phyloP scores from a whole-genome alignment of 2,888 invertebrate genomes.

The Branchellion lobata region DNA sequence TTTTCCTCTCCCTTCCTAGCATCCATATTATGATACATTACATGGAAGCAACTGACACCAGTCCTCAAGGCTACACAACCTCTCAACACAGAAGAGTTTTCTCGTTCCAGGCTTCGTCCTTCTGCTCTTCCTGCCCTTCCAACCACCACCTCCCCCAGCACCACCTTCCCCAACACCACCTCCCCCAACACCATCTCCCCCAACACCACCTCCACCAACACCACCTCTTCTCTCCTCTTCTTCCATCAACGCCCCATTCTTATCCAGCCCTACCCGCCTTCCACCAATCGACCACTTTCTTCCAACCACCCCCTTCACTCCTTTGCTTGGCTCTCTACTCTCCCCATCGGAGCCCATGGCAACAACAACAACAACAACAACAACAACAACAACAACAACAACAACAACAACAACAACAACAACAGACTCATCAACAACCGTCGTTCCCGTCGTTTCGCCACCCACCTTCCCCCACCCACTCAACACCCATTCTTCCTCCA shows the following conservation, averaged over 20 bases:
- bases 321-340: background rate
- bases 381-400: background rate
- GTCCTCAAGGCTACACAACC: too few relatives aligned
- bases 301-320: background rate
- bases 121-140: background rate
- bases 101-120: background rate
- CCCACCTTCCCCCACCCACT: too few relatives aligned
- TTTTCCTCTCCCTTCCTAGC: too few relatives aligned
- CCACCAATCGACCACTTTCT: background rate
- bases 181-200: background rate
- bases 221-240: constrained; percentile 10
- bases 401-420: too few relatives aligned
- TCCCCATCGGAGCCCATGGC: background rate
- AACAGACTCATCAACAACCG: too few relatives aligned
- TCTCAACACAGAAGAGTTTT: constrained; percentile 4
- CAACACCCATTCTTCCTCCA: too few relatives aligned
- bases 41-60: too few relatives aligned
- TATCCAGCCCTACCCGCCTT: background rate
- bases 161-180: background rate
- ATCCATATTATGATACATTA: too few relatives aligned
- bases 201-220: background rate
- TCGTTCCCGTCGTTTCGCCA: too few relatives aligned
- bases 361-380: background rate
- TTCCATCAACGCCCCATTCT: constrained; percentile 6
- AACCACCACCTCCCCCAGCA: background rate